Evolutionary conservation across 1,140 invertebrate genomes (phyloP).

Genomic region (Meloidogyne exigua): DNA sequence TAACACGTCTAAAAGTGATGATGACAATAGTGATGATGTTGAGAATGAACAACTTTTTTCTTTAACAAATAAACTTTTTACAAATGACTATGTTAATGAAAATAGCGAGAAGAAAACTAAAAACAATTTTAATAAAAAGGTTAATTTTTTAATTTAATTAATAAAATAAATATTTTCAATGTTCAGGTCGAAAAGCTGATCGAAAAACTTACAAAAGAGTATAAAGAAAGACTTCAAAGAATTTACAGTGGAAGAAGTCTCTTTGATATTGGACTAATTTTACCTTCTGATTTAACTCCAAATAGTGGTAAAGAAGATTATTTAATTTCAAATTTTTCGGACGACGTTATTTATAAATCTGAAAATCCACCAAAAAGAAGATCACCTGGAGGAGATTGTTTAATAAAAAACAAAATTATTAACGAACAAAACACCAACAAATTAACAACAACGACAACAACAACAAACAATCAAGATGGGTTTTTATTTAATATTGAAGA

Average conservation of each 20-base stretch:
- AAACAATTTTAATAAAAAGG: no score
- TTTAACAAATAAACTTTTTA: no score
- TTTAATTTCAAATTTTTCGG: neutral
- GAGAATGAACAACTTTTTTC: no score
- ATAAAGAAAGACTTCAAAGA: neutral
- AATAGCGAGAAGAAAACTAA: no score
- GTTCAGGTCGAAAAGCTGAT: neutral
- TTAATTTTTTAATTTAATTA: no score
- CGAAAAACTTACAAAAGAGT: neutral
- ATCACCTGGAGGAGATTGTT: constrained; percentile 12
- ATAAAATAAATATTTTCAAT: no score
- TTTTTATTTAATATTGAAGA: constrained; percentile 23
- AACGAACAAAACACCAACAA: neutral
- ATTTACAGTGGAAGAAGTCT: neutral
- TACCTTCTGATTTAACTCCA: neutral
- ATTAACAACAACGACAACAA: neutral
- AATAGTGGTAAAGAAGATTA: neutral
- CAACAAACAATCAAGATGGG: neutral
- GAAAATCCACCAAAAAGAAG: constrained; percentile 2
- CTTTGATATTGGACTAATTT: neutral
- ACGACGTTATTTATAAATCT: neutral
- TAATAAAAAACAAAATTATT: neutral
- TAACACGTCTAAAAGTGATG: neutral
- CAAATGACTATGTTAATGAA: no score
- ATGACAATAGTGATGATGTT: neutral